Evolutionary conservation across 2,797 vertebrate species (phyloP).

Genomic region (Galago senegalensis): DNA sequence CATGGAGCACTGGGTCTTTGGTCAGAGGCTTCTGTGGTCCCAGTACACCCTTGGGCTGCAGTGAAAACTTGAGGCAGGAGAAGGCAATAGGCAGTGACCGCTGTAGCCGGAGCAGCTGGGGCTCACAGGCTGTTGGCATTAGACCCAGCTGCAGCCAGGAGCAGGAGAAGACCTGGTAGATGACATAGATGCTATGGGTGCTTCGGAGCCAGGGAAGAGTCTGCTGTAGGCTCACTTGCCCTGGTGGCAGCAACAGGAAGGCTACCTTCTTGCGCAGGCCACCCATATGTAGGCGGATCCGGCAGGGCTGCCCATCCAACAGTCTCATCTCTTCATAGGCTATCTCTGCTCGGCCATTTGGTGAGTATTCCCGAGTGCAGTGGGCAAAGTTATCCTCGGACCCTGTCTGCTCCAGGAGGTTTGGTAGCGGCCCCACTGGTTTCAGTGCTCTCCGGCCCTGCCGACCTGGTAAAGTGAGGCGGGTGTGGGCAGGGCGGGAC

Average conservation of each 20-base stretch:
- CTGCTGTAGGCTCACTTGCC: constrained; percentile 83
- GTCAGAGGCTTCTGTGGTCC: constrained; percentile 83
- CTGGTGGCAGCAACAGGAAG: constrained; percentile 85
- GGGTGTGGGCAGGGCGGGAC: constrained; percentile 71
- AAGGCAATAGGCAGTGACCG: constrained; percentile 86
- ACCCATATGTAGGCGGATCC: constrained; percentile 81
- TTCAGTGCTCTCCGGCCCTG: constrained; percentile 82
- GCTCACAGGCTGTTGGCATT: constrained; percentile 54
- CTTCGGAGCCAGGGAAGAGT: constrained; percentile 86
- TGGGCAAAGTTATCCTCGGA: constrained; percentile 77
- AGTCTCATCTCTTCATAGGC: constrained; percentile 87
- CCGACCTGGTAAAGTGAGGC: constrained; percentile 71
- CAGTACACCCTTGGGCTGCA: constrained; percentile 84
- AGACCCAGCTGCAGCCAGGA: constrained; percentile 81
- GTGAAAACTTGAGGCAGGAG: constrained; percentile 87
- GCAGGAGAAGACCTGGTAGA: constrained; percentile 87
- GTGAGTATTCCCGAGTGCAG: constrained; percentile 84
- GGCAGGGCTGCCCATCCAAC: constrained; percentile 82
- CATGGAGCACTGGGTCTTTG: constrained; percentile 77
- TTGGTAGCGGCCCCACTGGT: constrained; percentile 83
- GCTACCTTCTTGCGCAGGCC: constrained; percentile 84
- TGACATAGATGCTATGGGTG: constrained; percentile 85
- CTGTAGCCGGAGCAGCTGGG: constrained; percentile 77
- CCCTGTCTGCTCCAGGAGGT: constrained; percentile 75
- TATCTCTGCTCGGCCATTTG: constrained; percentile 76